Evolutionary conservation across 2,888 invertebrate genomes (phyloP), one percentile per base, ranked within the genome.

Genomic region (Polyommatus icarus): DNA sequence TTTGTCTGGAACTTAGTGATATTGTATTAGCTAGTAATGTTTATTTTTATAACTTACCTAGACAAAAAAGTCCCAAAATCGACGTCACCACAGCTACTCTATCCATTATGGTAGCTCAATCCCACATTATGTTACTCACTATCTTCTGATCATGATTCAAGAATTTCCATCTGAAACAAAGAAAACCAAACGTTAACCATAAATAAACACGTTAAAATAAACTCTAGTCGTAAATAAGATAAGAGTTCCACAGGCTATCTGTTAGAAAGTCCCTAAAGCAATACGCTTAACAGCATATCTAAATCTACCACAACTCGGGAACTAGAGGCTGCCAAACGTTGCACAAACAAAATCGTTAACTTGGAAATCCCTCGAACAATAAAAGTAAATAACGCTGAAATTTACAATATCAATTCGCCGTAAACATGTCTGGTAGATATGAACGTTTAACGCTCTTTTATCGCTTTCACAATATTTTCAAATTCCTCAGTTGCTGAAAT

Each of bases 31-130:
- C 24, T 24, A 24, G 1, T 24, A 24, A 24, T 24, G 15, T 50
- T 50, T 15, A 15, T 15, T 15, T 50, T 50, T 6, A 29, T 75
- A 54, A 81, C 85, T 88, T 83, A 94, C 93, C 91, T 83, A 91
- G 87, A 83, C 86, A 93, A 81, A 91, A 85, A n/a, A 93, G 86
- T 83, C 90, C 89, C 80, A 94, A 81, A 81, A 93, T 82, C 80
- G 89, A 89, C 83, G 91, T 88, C 83, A 91, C 87, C 80, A 90
- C 82, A 67, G 85, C 85, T 83, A 90, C 83, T 76, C 85, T 87
- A 82, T 90, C 90, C 93, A 94, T 94, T 71, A 79, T 88, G 85
- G 80, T 78, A 79, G 79, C 79, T 83, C 85, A 87, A 85, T 89
- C 87, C 88, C 89, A 88, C 92, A 90, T 91, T 78, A 78, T 83